phyloP scores from a whole-genome alignment of 2,113 vertebrate species.

The Scomber scombrus region DNA sequence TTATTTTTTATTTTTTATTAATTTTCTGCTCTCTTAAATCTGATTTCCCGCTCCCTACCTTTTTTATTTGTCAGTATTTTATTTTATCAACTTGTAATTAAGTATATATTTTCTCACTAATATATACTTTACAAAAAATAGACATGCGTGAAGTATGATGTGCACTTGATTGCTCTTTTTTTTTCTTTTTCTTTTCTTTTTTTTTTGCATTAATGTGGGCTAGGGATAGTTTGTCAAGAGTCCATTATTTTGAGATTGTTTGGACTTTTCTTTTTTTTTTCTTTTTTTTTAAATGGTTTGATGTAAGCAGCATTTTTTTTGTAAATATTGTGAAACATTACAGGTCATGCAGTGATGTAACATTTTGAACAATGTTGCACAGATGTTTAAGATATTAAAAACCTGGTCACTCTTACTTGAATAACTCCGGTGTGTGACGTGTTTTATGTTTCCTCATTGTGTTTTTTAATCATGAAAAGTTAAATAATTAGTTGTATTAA shows the following conservation, averaged over 20 bases:
- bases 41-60: slow-evolving; percentile 52
- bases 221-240: slow-evolving; percentile 86
- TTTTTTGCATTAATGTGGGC: slow-evolving; percentile 87
- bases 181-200: slow-evolving; percentile 66
- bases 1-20: slow-evolving; percentile 8
- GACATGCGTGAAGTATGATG: slow-evolving; percentile 87
- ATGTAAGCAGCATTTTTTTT: slow-evolving; percentile 92
- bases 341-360: slow-evolving; percentile 96
- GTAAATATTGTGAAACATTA: slow-evolving; percentile 97
- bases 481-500: too few relatives aligned
- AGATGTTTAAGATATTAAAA: slow-evolving; percentile 95
- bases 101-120: slow-evolving; percentile 86
- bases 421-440: slow-evolving; percentile 55
- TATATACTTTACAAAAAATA: slow-evolving; percentile 89
- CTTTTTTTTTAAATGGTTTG: slow-evolving; percentile 87
- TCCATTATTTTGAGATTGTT: slow-evolving; percentile 84
- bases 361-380: slow-evolving; percentile 97
- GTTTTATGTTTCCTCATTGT: slow-evolving; percentile 5
- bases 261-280: slow-evolving; percentile 81
- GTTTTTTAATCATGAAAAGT: background rate
- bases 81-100: slow-evolving; percentile 76
- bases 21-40: slow-evolving; percentile 54
- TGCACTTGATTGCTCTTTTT: slow-evolving; percentile 87
- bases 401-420: slow-evolving; percentile 95
- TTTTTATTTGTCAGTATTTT: slow-evolving; percentile 75